A percentile compares a stretch with the other conserved stretches of the same genome.
phyloP scores from a whole-genome alignment of 2,113 vertebrate genomes.

The Rhineura floridana region DNA sequence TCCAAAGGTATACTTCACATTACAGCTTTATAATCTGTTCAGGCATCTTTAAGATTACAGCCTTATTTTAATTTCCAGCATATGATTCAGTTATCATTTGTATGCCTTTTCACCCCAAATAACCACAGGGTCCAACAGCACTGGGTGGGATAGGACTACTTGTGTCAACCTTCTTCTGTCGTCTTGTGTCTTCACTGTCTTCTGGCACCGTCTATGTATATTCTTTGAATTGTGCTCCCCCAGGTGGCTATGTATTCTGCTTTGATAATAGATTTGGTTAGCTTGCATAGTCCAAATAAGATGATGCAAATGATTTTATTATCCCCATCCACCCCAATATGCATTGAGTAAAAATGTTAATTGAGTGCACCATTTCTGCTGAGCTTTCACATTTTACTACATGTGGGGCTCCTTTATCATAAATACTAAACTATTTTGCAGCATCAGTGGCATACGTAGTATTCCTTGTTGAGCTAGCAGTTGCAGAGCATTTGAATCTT shows the following conservation, averaged over 20 bases:
- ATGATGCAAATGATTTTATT: conserved; percentile 23
- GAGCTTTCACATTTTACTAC: conserved; percentile 49
- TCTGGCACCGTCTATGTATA: background rate
- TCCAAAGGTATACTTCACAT: background rate
- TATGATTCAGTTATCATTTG: background rate
- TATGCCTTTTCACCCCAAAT: background rate
- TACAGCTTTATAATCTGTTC: too few relatives aligned
- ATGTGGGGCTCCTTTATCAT: conserved; percentile 47
- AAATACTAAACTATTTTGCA: conserved; percentile 66
- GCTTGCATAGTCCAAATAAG: background rate
- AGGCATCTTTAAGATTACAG: background rate
- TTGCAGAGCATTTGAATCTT: conserved; percentile 79
- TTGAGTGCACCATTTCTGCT: conserved; percentile 32
- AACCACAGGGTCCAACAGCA: background rate
- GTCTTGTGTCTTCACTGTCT: too few relatives aligned
- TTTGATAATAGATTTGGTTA: background rate
- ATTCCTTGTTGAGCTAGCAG: conserved; percentile 84
- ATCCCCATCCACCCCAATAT: conserved; percentile 24
- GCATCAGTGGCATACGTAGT: conserved; percentile 67
- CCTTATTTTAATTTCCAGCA: background rate
- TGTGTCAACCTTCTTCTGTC: background rate
- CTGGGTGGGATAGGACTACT: background rate
- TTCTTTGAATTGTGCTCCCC: background rate
- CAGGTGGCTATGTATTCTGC: too few relatives aligned
- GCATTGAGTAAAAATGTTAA: conserved; percentile 41